A percentile compares a stretch with the other conserved stretches of the same genome.
Evolutionary conservation across 1,140 invertebrate genomes (phyloP).

Genomic region (Zaprionus taronus): DNA sequence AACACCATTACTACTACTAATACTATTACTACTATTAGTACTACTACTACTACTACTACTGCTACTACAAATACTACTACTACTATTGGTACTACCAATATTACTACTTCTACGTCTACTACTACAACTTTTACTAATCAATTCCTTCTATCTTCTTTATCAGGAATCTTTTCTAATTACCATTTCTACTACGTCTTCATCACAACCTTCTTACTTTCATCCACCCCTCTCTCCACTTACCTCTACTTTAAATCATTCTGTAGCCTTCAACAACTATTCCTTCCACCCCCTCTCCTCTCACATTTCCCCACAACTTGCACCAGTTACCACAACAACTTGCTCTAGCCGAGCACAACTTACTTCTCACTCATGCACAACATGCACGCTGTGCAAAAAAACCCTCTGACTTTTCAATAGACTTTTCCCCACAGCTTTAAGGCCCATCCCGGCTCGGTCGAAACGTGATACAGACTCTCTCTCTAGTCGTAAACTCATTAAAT

Average conservation of each 20-base stretch:
- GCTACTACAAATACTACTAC: too few species aligned
- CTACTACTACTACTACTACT: too few species aligned
- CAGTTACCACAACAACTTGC: slow-evolving; percentile 2
- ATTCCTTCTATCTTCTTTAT: too few species aligned
- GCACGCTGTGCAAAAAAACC: neutral
- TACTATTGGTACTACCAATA: too few species aligned
- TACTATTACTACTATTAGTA: too few species aligned
- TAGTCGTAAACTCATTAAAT: slow-evolving; percentile 50
- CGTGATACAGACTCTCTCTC: neutral
- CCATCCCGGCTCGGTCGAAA: neutral
- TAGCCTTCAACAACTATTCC: neutral
- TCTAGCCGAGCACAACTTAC: neutral
- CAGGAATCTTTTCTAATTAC: too few species aligned
- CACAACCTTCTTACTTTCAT: too few species aligned
- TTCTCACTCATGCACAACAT: slow-evolving; percentile 3
- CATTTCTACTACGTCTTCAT: too few species aligned
- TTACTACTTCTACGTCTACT: too few species aligned
- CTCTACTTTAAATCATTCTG: neutral
- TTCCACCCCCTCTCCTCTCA: neutral
- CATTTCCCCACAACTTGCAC: neutral
- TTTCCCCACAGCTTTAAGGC: slow-evolving; percentile 33
- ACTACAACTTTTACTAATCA: too few species aligned
- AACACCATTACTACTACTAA: too few species aligned
- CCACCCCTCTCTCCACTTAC: too few species aligned
- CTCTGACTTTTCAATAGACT: slow-evolving; percentile 28